phyloP scores from a whole-genome alignment of 1,140 invertebrate genomes.

The Drosophila kanapiae region DNA sequence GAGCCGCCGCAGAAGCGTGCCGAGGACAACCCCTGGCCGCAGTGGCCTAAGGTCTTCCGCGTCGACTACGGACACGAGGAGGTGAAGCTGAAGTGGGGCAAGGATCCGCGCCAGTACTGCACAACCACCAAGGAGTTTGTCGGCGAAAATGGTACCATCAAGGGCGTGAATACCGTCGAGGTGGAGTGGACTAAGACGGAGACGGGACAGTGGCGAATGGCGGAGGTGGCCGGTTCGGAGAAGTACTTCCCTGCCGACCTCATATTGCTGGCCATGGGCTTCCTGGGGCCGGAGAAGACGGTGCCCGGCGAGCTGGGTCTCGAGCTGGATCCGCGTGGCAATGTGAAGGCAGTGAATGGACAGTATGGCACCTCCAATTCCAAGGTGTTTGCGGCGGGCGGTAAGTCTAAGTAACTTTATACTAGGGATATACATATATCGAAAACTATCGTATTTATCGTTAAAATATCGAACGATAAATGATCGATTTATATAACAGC shows the following conservation, averaged over 20 bases:
- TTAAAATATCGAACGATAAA: too few species aligned
- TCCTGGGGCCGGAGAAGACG: conserved; percentile 97
- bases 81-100: conserved; percentile 95
- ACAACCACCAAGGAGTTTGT: conserved; percentile 98
- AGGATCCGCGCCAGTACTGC: conserved; percentile 97
- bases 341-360: conserved; percentile 93
- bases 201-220: conserved; percentile 97
- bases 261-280: conserved; percentile 99
- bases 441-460: too few species aligned
- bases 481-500: too few species aligned
- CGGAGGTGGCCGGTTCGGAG: conserved; percentile 93
- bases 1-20: conserved; percentile 93
- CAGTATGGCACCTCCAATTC: conserved; percentile 93
- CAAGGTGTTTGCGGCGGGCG: conserved; percentile 98
- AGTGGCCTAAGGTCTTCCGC: conserved; percentile 98
- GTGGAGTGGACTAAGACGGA: conserved; percentile 98
- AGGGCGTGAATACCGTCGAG: conserved; percentile 94
- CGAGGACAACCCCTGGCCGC: conserved; percentile 98
- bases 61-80: conserved; percentile 99
- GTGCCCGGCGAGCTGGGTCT: conserved; percentile 94
- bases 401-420: conserved; percentile 86
- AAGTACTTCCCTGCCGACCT: conserved; percentile 95
- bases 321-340: conserved; percentile 95
- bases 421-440: too few species aligned
- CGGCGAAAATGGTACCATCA: conserved; percentile 95